Conservation (phyloP, 2,888 invertebrate species). For the Parthenolecanium corni region DNA sequence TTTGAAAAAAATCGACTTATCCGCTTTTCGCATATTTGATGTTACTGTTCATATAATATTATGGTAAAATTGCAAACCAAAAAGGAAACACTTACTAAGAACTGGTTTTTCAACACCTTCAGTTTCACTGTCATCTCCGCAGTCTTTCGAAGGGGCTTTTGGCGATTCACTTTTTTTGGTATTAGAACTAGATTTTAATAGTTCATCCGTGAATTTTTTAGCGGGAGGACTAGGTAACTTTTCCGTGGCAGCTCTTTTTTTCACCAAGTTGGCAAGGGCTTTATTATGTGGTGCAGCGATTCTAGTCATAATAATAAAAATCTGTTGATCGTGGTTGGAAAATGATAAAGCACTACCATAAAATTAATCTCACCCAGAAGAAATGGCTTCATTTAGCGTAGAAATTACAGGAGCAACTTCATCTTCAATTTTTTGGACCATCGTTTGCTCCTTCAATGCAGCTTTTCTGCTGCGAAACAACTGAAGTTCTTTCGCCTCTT, state of each 20-base stretch:
- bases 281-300: conserved; percentile 7
- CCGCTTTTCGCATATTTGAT: no score
- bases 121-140: not conserved
- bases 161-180: not conserved
- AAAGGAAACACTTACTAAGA: conserved; percentile 3
- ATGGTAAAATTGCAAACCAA: not conserved
- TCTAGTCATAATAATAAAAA: not conserved
- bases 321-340: no score
- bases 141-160: not conserved
- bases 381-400: conserved; percentile 5
- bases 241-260: conserved; percentile 8
- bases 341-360: not conserved
- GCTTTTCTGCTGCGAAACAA: conserved; percentile 67
- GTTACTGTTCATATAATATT: no score
- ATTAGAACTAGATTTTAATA: not conserved
- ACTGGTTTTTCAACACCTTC: not conserved
- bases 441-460: conserved; percentile 39
- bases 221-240: conserved; percentile 17
- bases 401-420: conserved; percentile 12
- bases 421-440: conserved; percentile 16
- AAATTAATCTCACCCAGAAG: not conserved
- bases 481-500: conserved; percentile 71
- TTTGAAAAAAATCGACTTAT: no score
- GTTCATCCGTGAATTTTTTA: conserved; percentile 5
- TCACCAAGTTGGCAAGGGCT: conserved; percentile 6